Percentiles rank a stretch among this genome's conserved stretches.
Conservation (phyloP, 30 jellyfish, hydroid and myxozoan species). For the Mastigias papua region DNA sequence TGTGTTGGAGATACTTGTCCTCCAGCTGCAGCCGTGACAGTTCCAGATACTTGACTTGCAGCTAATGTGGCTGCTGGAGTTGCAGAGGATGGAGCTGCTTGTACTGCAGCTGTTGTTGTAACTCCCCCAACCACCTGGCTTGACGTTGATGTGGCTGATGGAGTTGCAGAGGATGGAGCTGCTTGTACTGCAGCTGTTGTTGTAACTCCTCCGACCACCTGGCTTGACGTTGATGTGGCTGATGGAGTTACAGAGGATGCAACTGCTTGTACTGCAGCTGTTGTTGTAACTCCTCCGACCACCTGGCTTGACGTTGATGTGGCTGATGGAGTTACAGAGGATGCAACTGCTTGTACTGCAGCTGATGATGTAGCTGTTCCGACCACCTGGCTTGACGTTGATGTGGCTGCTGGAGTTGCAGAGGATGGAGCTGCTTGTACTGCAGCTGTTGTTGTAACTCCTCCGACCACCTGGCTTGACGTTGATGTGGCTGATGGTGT, state of each 20-base stretch:
- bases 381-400: neutral
- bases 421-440: too few species aligned
- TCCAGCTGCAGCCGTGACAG: neutral
- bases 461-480: too few species aligned
- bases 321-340: constrained; percentile 1
- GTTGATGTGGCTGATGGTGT: too few species aligned
- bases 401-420: neutral
- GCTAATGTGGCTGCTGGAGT: neutral
- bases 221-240: too few species aligned
- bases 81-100: neutral
- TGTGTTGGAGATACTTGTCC: neutral
- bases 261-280: too few species aligned
- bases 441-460: too few species aligned
- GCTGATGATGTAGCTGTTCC: neutral
- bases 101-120: neutral
- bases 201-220: too few species aligned
- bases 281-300: neutral
- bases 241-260: too few species aligned
- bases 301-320: neutral
- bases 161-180: too few species aligned
- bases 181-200: too few species aligned
- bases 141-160: neutral
- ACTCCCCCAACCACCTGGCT: neutral
- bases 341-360: neutral
- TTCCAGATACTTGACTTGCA: neutral